Conservation (phyloP, 2,888 invertebrate genomes). For the Hyposoter didymator region DNA sequence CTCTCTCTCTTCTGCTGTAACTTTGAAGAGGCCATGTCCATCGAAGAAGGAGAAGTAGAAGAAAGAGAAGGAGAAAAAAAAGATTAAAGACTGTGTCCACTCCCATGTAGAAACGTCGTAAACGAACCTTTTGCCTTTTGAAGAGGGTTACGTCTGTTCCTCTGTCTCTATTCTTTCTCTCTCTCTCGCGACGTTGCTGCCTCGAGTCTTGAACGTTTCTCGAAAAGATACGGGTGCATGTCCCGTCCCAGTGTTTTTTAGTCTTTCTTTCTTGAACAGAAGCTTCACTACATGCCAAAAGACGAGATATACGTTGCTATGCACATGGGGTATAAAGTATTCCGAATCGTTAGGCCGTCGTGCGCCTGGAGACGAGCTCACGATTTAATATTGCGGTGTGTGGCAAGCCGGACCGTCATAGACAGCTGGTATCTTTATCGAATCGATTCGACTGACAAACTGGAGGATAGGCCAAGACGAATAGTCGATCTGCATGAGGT, state of each 20-base stretch:
- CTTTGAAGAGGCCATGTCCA: conserved; percentile 55
- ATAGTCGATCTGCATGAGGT: conserved; percentile 82
- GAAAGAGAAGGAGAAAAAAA: background rate
- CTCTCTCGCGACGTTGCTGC: conserved; percentile 13
- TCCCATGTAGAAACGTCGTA: conserved; percentile 57
- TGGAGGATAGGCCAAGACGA: conserved; percentile 81
- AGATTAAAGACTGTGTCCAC: conserved; percentile 45
- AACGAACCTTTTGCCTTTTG: conserved; percentile 65
- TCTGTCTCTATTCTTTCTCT: conserved; percentile 42
- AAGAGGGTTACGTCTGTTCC: conserved; percentile 54
- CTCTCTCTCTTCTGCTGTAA: conserved; percentile 23
- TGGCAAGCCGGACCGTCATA: conserved; percentile 75
- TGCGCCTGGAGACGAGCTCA: conserved; percentile 22
- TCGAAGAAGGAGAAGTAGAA: conserved; percentile 37
- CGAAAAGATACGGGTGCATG: conserved; percentile 18
- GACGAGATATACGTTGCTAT: conserved; percentile 2
- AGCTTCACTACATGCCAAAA: conserved; percentile 49
- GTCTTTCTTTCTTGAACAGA: conserved; percentile 8
- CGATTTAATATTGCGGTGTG: conserved; percentile 29
- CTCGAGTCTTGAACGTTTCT: conserved; percentile 40
- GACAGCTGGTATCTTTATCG: conserved; percentile 81
- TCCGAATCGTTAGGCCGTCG: conserved; percentile 8
- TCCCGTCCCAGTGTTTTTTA: conserved; percentile 3
- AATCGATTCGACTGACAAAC: conserved; percentile 83
- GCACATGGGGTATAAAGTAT: conserved; percentile 25